Evolutionary conservation across 1,140 invertebrate species (phyloP).

Genomic region (Coenobita brevimanus): DNA sequence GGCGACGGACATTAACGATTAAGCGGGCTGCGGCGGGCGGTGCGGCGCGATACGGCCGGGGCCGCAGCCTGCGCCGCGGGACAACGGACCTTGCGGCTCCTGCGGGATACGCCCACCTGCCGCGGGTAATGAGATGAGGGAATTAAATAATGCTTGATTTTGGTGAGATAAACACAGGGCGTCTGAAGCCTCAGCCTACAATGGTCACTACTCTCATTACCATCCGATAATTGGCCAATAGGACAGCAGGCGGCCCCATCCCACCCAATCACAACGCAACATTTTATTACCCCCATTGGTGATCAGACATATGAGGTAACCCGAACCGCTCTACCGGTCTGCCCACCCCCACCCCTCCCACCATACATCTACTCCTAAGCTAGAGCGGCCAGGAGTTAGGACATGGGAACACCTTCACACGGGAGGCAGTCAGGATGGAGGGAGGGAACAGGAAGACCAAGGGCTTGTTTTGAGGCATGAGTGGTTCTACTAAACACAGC

Average conservation of each 20-base stretch:
- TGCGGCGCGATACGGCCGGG: background rate
- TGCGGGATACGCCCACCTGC: slow-evolving; percentile 51
- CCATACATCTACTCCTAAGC: too few species aligned
- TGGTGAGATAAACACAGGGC: slow-evolving; percentile 35
- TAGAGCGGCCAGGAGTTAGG: too few species aligned
- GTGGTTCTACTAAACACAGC: too few species aligned
- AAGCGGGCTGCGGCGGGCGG: background rate
- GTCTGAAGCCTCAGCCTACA: slow-evolving; percentile 46
- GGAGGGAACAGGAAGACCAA: too few species aligned
- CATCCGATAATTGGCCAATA: slow-evolving; percentile 65
- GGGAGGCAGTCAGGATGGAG: too few species aligned
- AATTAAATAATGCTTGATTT: slow-evolving; percentile 68
- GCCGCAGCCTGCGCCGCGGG: background rate
- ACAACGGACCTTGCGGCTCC: slow-evolving; percentile 9
- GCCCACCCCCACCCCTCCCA: too few species aligned
- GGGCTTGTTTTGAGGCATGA: too few species aligned
- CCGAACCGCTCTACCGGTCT: background rate
- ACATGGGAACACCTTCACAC: too few species aligned
- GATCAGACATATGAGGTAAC: slow-evolving; percentile 61
- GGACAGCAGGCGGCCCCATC: slow-evolving; percentile 42
- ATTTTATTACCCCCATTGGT: slow-evolving; percentile 62
- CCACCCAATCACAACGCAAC: slow-evolving; percentile 52
- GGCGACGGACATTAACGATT: slow-evolving; percentile 65
- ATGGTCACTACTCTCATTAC: slow-evolving; percentile 55
- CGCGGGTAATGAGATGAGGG: slow-evolving; percentile 59